Conservation (phyloP, 2,113 vertebrate species). For the Vidua macroura region DNA sequence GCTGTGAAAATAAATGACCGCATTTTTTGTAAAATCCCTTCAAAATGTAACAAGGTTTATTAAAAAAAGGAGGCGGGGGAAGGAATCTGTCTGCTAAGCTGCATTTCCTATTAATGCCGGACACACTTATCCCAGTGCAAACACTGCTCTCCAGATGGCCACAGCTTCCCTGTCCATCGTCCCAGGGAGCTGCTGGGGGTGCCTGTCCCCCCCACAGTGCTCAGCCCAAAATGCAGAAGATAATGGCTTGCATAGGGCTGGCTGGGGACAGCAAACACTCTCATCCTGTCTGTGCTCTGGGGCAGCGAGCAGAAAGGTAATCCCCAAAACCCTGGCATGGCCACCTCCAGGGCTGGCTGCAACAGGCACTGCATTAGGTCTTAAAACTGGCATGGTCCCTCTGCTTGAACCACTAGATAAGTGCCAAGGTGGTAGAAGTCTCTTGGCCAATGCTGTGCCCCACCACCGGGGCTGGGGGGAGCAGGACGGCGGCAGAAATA, state of each 20-base stretch:
- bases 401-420: not conserved
- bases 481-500: not conserved
- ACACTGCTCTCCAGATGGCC: not conserved
- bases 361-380: not conserved
- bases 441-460: not conserved
- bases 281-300: not conserved
- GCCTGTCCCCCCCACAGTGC: not conserved
- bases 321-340: not conserved
- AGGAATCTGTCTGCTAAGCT: conserved; percentile 36
- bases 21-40: conserved; percentile 70
- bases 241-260: rapidly evolving
- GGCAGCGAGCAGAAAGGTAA: not conserved
- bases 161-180: not conserved
- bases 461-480: rapidly evolving
- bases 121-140: conserved; percentile 27
- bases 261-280: not conserved
- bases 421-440: not conserved
- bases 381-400: not conserved
- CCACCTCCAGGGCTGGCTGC: not conserved
- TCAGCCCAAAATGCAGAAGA: not conserved
- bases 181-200: not conserved
- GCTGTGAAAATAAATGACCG: conserved; percentile 53
- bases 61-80: not conserved
- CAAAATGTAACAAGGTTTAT: conserved; percentile 57
- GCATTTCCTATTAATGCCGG: conserved; percentile 48